These are phyloP conservation scores for Orientallactaga bullata DNA, from an alignment of 2,113 vertebrate species.

Conservation along the genomic window DNA sequence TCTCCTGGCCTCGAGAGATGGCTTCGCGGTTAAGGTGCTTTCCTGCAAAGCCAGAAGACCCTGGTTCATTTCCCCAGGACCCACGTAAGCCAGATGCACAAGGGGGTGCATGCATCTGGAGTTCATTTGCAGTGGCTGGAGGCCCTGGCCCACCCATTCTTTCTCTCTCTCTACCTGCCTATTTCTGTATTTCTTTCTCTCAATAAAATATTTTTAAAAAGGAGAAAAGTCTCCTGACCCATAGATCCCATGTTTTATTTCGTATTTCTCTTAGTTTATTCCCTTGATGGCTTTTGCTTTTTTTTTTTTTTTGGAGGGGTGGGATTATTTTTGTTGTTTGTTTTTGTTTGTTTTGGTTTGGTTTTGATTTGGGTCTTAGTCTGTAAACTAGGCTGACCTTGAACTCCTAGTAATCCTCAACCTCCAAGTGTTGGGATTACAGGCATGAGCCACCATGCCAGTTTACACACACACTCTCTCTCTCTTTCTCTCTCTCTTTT, in stretches of 20 bases:
- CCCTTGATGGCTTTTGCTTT: background rate
- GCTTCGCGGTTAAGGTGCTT: no score
- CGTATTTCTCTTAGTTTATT: background rate
- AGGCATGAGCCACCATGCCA: background rate
- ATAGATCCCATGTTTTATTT: background rate
- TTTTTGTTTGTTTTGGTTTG: background rate
- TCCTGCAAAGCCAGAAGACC: no score
- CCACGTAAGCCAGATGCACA: no score
- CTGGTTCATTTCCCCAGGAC: no score
- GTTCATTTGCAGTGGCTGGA: no score
- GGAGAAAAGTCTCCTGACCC: no score
- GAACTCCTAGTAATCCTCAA: background rate
- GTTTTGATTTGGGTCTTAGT: background rate
- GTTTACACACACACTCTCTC: no score
- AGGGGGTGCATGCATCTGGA: no score
- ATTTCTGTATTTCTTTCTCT: background rate
- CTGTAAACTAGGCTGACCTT: background rate
- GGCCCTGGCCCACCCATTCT: background rate
- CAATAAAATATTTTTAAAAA: no score
- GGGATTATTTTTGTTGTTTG: background rate
- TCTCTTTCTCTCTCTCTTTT: no score
- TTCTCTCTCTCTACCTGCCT: background rate
- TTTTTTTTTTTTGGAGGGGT: background rate
- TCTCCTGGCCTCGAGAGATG: no score
- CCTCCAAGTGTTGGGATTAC: background rate